These are phyloP conservation scores for Pachypanchax playfairii DNA, from an alignment of 2,113 vertebrate genomes.

Conservation along the genomic window DNA sequence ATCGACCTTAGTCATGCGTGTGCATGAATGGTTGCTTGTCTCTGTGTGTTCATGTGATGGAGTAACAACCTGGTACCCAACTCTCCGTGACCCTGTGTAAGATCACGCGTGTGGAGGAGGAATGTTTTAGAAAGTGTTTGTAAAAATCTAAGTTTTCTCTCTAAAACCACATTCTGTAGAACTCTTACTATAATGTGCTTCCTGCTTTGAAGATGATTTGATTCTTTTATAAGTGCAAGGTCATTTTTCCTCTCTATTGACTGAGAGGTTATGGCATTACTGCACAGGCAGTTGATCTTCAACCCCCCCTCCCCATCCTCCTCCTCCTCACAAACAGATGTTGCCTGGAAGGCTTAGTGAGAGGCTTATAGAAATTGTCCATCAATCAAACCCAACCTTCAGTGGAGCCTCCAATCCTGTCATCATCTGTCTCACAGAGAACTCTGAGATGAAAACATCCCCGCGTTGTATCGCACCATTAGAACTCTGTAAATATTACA, in stretches of 20 bases:
- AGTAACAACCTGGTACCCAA: no score
- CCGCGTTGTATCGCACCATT: constrained; percentile 63
- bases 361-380: constrained; percentile 66
- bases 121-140: no score
- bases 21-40: no score
- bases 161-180: neutral
- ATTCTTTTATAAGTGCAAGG: constrained; percentile 12
- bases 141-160: neutral
- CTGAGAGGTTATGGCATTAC: constrained; percentile 33
- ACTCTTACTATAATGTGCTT: constrained; percentile 6
- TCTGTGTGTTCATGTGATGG: no score
- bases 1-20: no score
- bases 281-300: constrained; percentile 39
- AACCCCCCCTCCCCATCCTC: neutral
- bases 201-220: constrained; percentile 10
- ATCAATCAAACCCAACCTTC: constrained; percentile 66
- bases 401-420: constrained; percentile 42
- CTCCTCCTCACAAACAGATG: constrained; percentile 63
- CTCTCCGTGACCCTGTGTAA: no score
- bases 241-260: constrained; percentile 59
- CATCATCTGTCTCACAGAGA: constrained; percentile 36
- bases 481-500: constrained; percentile 76
- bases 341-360: constrained; percentile 59
- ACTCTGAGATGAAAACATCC: constrained; percentile 53
- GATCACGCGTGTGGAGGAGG: no score